Evolutionary conservation across 2,113 vertebrate species (phyloP), one percentile per base, ranked within the genome.

Genomic region (Marcusenius ussheri): DNA sequence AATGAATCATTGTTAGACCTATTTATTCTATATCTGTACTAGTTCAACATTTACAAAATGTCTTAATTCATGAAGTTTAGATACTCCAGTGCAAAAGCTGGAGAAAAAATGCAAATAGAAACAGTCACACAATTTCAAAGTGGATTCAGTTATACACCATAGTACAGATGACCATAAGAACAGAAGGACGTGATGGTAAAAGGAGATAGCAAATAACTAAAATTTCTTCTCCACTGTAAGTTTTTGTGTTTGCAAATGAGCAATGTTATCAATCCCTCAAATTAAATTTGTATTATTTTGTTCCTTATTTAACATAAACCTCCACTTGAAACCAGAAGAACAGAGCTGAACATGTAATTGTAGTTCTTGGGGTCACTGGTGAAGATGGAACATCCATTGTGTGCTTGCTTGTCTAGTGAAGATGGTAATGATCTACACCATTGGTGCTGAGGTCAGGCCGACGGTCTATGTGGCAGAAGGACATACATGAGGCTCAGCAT

Each of bases 401-500:
- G 45, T 53, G 47, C 49, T 53, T 87, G 80, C 19, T 66, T 27
- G 8, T 86, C 84, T 31, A 19, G 50, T 51, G 5, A 88, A 87
- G 49, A 70, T 83, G 91, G 88, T 88, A 31, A 46, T 31, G 31
- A n/a, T 62, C 87, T 46, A 45, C 35, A 88, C 21, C 45, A 51
- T 49, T 42, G 35, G 51, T 39, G 56, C 56, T n/a, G 56, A 62
- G 27, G 87, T 27, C 8, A 35, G 19, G 87, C 35, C 15, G 24
- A 88, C 2, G 42, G 53, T 62, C 31, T 66, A 3, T 66, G 39
- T 56, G 17, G 8, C 50, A 88, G 42, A 88, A 62, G 70, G 35
- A 15, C 85, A 11, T 89, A 84, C 88, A 88, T 35, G 87, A 88
- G 49, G 42, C 83, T 80, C 31, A 56, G 83, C 50, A n/a, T 53